Evolutionary conservation across 2,888 invertebrate species (phyloP).

Genomic region (Dryocosmus kuriphilus): DNA sequence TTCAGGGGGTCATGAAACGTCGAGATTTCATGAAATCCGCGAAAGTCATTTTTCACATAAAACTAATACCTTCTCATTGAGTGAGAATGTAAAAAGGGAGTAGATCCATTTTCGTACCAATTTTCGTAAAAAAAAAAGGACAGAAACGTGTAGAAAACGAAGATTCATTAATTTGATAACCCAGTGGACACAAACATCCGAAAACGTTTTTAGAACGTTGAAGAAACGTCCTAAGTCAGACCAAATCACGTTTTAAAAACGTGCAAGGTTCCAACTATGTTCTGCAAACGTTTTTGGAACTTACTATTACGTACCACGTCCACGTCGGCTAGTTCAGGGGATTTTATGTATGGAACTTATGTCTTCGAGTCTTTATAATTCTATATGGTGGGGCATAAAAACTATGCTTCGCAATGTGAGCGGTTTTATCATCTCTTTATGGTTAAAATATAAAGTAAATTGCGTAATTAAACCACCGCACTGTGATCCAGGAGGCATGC

Average conservation of each 20-base stretch:
- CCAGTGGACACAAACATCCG: too few species aligned
- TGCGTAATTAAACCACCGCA: not conserved
- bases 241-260: too few species aligned
- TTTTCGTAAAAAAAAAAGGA: not conserved
- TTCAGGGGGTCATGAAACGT: too few species aligned
- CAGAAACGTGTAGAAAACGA: constrained; percentile 6
- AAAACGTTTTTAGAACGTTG: too few species aligned
- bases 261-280: too few species aligned
- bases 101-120: constrained; percentile 15
- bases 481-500: too few species aligned
- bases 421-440: not conserved
- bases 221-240: too few species aligned
- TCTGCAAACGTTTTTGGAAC: too few species aligned
- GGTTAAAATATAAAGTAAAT: not conserved
- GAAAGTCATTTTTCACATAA: too few species aligned
- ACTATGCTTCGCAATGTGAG: not conserved
- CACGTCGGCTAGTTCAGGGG: not conserved
- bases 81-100: too few species aligned
- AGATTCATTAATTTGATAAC: constrained; percentile 13
- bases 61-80: too few species aligned
- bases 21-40: too few species aligned
- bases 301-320: not conserved
- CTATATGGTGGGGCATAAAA: not conserved
- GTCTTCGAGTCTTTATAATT: constrained; percentile 2
- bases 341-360: constrained; percentile 21